These are phyloP conservation scores for Eudyptes chrysolophus DNA, from an alignment of 2,113 vertebrate species.

Conservation along the genomic window DNA sequence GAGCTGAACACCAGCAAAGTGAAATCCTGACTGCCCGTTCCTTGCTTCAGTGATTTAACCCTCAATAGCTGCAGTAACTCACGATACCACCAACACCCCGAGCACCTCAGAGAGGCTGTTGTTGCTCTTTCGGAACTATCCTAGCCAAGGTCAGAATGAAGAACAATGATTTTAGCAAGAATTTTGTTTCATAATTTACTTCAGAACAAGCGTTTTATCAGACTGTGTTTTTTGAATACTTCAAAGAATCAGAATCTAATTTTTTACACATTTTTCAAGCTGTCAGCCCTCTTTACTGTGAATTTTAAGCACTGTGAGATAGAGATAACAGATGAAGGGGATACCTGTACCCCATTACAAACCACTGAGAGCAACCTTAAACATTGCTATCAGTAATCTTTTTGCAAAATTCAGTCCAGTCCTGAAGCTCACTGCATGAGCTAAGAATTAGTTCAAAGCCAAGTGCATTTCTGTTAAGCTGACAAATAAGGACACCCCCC, in stretches of 20 bases:
- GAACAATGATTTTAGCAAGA: not conserved
- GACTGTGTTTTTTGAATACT: not conserved
- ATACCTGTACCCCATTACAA: not conserved
- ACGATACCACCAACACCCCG: rapidly evolving
- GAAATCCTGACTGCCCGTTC: not conserved
- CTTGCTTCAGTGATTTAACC: not conserved
- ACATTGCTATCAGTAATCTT: not conserved
- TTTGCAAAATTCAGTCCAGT: not conserved
- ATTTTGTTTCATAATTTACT: not conserved
- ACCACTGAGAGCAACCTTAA: not conserved
- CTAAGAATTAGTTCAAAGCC: not conserved
- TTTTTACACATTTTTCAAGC: not conserved
- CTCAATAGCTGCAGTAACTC: not conserved
- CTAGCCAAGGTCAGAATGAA: not conserved
- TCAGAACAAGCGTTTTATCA: not conserved
- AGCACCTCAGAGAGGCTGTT: not conserved
- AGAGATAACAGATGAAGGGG: not conserved
- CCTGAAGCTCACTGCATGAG: not conserved
- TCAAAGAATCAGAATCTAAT: not conserved
- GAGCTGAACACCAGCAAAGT: not conserved
- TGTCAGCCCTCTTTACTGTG: not conserved
- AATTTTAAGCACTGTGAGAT: not conserved
- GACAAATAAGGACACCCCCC: not conserved
- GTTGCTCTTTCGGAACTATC: not conserved
- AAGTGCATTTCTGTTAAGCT: not conserved